These are phyloP conservation scores for Idaea dimidiata DNA, from an alignment of 2,888 invertebrate species.

Conservation along the genomic window DNA sequence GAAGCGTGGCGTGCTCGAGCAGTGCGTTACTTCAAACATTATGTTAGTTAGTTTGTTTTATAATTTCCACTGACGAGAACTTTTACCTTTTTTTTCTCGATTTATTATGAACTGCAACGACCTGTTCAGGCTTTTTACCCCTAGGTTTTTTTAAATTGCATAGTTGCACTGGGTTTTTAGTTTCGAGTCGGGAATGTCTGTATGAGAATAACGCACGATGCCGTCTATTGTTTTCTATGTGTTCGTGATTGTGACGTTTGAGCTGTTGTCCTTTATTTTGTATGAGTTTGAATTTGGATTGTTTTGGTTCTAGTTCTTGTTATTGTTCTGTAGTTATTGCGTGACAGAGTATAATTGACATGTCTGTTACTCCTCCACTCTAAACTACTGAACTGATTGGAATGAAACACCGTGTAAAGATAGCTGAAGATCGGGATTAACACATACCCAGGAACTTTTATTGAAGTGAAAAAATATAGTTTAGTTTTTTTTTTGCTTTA, in stretches of 20 bases:
- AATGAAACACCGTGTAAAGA: no score
- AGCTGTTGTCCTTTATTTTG: background rate
- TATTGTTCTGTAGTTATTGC: no score
- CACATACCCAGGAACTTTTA: no score
- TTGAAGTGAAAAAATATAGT: no score
- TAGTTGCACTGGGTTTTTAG: conserved; percentile 20
- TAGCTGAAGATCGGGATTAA: no score
- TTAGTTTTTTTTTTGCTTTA: no score
- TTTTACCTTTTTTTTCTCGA: conserved; percentile 38
- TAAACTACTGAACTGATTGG: no score
- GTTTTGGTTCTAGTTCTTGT: background rate
- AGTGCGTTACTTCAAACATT: conserved; percentile 67
- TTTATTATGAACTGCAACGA: conserved; percentile 36
- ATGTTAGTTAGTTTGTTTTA: conserved; percentile 64
- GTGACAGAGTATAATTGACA: no score
- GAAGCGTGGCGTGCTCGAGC: conserved; percentile 65
- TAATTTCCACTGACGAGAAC: conserved; percentile 54
- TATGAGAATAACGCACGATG: conserved; percentile 4
- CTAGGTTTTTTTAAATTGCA: conserved; percentile 29
- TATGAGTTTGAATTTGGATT: background rate
- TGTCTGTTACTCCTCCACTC: no score
- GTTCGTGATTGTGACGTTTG: background rate
- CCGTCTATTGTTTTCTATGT: background rate
- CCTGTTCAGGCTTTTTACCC: conserved; percentile 26
- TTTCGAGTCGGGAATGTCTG: conserved; percentile 1